A percentile compares a stretch with the other conserved stretches of the same genome.
Conservation (phyloP, 2,888 invertebrate genomes). For the Nasonovia ribisnigri region DNA sequence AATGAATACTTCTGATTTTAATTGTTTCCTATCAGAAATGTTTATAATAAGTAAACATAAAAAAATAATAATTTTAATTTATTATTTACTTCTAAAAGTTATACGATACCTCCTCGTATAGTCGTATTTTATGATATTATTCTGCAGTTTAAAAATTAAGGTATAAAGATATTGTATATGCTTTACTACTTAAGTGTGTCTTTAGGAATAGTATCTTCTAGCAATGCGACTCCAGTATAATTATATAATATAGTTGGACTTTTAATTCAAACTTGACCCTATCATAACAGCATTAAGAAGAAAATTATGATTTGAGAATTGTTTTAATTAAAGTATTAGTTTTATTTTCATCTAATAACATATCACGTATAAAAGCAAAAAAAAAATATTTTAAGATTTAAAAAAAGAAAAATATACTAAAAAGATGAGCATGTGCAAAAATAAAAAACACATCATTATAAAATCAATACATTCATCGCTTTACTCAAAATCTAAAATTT, state of each 20-base stretch:
- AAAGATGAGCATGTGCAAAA: too few species aligned
- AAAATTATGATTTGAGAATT: neutral
- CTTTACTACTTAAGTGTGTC: too few species aligned
- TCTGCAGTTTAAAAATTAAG: neutral
- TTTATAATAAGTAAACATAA: neutral
- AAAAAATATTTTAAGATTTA: too few species aligned
- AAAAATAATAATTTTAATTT: neutral
- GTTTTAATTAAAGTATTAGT: too few species aligned
- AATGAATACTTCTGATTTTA: neutral
- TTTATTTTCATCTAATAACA: too few species aligned
- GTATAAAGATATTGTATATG: too few species aligned
- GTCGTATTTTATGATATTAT: neutral
- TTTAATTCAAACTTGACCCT: neutral
- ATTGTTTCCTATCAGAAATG: neutral
- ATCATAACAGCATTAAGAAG: neutral
- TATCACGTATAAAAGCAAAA: too few species aligned
- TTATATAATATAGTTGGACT: too few species aligned
- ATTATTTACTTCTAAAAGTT: neutral
- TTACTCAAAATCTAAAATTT: neutral
- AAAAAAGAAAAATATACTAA: too few species aligned
- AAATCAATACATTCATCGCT: neutral
- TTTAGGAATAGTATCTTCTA: neutral
- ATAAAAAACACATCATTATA: too few species aligned
- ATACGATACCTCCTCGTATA: neutral
- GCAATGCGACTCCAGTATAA: too few species aligned